Base-by-base conservation (phyloP, 2,888 invertebrate genomes). In the Drosophila mimetica region DNA sequence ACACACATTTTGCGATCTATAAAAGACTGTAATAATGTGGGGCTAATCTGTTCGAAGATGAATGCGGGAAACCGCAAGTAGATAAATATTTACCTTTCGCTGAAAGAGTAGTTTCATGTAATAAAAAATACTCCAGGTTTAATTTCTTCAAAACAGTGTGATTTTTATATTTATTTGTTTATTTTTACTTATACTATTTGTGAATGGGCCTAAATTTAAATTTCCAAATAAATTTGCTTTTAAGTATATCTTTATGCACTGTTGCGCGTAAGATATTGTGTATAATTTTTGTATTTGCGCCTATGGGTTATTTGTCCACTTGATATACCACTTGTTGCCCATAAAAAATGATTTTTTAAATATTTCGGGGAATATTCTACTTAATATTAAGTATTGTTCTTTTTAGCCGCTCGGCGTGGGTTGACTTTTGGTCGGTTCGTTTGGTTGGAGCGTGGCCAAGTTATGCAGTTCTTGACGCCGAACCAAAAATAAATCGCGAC, bases 291-390 rank as follows among this genome's bases (percentile, higher is more conserved):
- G 69, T 64, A 61, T 70, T 65, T 47, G 18, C 50, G 46, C 50
- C 50, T 53, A 11, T 20, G 22, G 59, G 63, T 69, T 79, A 46
- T 86, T 74, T 72, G 70, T 74, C 69, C 66, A 59, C 55, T 71
- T 86, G 73, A 73, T 74, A 28, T 13, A 37, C 32, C 88, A 86
- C 78, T 84, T 88, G 83, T 66, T 60, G 70, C 74, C 72, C 81
- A 71, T 84, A 88, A 84, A 84, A 84, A 88, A 87, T 83, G 75
- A 34, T 57, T 70, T 79, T 82, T 87, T 79, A 82, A 42, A 86
- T 86, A 76, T 76, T 61, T 57, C 22, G 34, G 9, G 32, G 32
- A 20, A 41, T 42, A 47, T 60, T 50, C n/a, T 36, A 16, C 18
- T 22, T 36, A 39, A 32, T 46, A 30, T 61, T 34, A 13, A 13